Evolutionary conservation across 2,797 vertebrate species (phyloP), one percentile per base, ranked within the genome.

Genomic region (Gobionotothen gibberifrons): DNA sequence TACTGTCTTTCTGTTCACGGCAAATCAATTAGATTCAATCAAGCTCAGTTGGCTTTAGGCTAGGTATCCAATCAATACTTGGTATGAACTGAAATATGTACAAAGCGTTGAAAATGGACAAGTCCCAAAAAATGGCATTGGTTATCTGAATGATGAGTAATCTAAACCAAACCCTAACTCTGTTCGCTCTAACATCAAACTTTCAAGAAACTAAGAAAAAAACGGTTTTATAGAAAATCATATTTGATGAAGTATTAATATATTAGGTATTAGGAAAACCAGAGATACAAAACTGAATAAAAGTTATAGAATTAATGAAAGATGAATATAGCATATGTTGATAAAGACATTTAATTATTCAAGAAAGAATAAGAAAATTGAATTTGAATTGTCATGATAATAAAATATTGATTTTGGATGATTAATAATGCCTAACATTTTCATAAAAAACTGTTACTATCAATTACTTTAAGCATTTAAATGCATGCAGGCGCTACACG

Each of bases 31-130:
- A 36, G 5, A 15, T 9, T 51, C 8, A 43, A 13, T 53, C 2
- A 54, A 67, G 13, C 63, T 49, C 15, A 60, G 43, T 12, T 29
- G 46, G 32, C 59, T 49, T 58, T 7, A 59, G 10, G 17, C 47
- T 19, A 46, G 39, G 36, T 29, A 42, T 64, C 15, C 3, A 72
- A 61, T 65, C 14, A 48, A 3, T 21, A 43, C 36, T 58, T 46
- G 19, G 14, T 48, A 39, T 12, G 9, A 17, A n/a, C 17, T 62
- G 10, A 61, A 61, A 60, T 21, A 13, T 16, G 15, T 47, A 32
- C 46, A 40, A 12, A n/a, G 56, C 9, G 49, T 42, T 43, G 12
- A 26, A 61, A 32, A 44, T 14, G 14, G 11, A 4, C n/a, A 5
- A 62, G 6, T n/a, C 13, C 56, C 17, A 32, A 59, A 39, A 62